A percentile compares a stretch with the other conserved stretches of the same genome.
Conservation (phyloP, 2,888 invertebrate species). For the Stomorhina lunata region DNA sequence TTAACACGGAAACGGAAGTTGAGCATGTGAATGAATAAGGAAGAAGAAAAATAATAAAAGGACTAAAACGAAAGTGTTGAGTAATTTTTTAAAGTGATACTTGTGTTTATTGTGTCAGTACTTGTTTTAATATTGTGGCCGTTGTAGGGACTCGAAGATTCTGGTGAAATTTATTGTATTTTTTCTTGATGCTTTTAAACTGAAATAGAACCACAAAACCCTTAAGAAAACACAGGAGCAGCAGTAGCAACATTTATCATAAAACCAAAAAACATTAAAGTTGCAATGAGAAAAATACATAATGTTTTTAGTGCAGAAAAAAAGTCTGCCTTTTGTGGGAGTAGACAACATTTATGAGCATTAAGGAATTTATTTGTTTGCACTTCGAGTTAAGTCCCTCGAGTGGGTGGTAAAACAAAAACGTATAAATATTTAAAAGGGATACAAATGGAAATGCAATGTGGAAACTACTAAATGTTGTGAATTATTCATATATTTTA, state of each 20-base stretch:
- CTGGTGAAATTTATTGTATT: background rate
- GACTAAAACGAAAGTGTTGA: slow-evolving; percentile 21
- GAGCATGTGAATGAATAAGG: slow-evolving; percentile 20
- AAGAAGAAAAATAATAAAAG: too few relatives aligned
- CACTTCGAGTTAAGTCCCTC: background rate
- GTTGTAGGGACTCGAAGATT: background rate
- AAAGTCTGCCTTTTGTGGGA: background rate
- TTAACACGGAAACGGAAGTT: slow-evolving; percentile 42
- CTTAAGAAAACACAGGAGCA: slow-evolving; percentile 9
- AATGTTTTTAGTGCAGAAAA: slow-evolving; percentile 7
- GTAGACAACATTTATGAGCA: background rate
- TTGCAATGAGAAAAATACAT: slow-evolving; percentile 5
- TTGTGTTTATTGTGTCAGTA: slow-evolving; percentile 48
- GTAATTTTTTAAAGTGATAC: slow-evolving; percentile 38
- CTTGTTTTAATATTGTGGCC: slow-evolving; percentile 27
- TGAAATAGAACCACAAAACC: background rate
- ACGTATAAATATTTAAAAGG: background rate
- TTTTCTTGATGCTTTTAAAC: background rate
- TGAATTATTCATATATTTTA: background rate
- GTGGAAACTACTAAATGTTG: background rate
- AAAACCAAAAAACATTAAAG: background rate
- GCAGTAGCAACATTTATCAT: slow-evolving; percentile 40
- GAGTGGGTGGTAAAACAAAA: too few relatives aligned
- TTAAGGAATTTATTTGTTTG: background rate
- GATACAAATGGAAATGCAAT: background rate